A percentile compares a stretch with the other conserved stretches of the same genome.
These are phyloP conservation scores for Pangasius sanitwongsei DNA, from an alignment of 2,797 vertebrate genomes.

Conservation along the genomic window DNA sequence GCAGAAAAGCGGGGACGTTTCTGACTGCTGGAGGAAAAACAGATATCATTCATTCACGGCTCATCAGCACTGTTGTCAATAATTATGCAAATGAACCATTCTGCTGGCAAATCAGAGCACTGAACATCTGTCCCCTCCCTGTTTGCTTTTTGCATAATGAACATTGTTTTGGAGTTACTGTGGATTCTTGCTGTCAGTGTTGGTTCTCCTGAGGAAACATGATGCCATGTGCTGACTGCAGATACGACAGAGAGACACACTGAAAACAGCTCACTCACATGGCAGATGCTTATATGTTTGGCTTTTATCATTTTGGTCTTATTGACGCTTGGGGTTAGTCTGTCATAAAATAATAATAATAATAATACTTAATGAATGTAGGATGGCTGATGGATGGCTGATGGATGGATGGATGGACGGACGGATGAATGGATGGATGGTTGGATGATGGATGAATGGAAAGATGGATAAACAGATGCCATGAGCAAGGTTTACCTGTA, in stretches of 20 bases:
- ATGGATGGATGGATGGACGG: neutral
- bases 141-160: conserved; percentile 45
- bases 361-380: neutral
- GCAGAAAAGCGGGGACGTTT: neutral
- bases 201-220: neutral
- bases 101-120: conserved; percentile 37
- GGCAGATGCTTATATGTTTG: neutral
- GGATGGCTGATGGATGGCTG: neutral
- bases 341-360: neutral
- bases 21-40: conserved; percentile 40
- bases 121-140: conserved; percentile 45
- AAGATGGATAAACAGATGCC: neutral
- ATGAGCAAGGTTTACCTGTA: neutral
- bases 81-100: conserved; percentile 53
- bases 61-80: conserved; percentile 47
- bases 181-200: neutral
- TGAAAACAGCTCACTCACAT: neutral
- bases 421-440: neutral
- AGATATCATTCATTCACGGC: conserved; percentile 44
- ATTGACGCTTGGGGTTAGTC: neutral
- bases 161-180: conserved; percentile 31
- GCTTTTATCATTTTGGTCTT: neutral
- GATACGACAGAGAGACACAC: conserved; percentile 6
- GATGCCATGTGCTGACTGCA: conserved; percentile 20
- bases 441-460: neutral